Percentiles rank a stretch among this genome's conserved stretches.
Conservation (phyloP, 2,888 invertebrate genomes). For the Paralinhomoeus sp. region DNA sequence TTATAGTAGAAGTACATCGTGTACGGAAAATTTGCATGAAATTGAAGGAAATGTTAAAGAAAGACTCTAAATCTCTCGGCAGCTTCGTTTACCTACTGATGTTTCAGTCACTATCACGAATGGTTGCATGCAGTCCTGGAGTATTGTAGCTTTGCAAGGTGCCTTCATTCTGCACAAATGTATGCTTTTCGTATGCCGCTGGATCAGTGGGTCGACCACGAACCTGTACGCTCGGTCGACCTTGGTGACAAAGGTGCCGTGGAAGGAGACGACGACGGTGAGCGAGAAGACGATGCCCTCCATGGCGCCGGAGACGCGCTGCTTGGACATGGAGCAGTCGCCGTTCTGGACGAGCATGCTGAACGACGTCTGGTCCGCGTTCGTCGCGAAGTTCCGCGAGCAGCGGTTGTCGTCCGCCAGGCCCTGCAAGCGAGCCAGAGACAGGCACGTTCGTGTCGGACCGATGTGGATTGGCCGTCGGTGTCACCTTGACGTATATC, state of each 20-base stretch:
- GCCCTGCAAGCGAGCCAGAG: slow-evolving; percentile 13
- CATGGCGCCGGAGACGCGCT: slow-evolving; percentile 16
- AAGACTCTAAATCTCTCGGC: too few relatives aligned
- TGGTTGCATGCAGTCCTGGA: too few relatives aligned
- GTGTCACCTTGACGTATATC: slow-evolving; percentile 7
- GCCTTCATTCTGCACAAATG: too few relatives aligned
- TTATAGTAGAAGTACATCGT: too few relatives aligned
- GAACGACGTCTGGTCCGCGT: slow-evolving; percentile 15
- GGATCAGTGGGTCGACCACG: too few relatives aligned
- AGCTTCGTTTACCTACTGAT: too few relatives aligned
- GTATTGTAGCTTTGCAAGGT: too few relatives aligned
- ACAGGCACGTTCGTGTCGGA: background rate
- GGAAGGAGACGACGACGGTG: slow-evolving; percentile 21
- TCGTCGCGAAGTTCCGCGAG: slow-evolving; percentile 15
- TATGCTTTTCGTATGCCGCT: too few relatives aligned
- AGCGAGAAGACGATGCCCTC: slow-evolving; percentile 20
- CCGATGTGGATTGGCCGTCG: background rate
- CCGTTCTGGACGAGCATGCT: slow-evolving; percentile 16
- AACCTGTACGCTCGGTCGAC: too few relatives aligned
- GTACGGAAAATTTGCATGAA: too few relatives aligned
- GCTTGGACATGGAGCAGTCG: slow-evolving; percentile 18
- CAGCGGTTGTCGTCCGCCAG: slow-evolving; percentile 19
- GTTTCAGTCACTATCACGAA: too few relatives aligned
- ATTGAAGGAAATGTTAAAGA: too few relatives aligned
- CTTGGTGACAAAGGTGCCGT: slow-evolving; percentile 15